These are phyloP conservation scores for Euura lappo DNA, from an alignment of 1,140 invertebrate genomes.

Conservation along the genomic window DNA sequence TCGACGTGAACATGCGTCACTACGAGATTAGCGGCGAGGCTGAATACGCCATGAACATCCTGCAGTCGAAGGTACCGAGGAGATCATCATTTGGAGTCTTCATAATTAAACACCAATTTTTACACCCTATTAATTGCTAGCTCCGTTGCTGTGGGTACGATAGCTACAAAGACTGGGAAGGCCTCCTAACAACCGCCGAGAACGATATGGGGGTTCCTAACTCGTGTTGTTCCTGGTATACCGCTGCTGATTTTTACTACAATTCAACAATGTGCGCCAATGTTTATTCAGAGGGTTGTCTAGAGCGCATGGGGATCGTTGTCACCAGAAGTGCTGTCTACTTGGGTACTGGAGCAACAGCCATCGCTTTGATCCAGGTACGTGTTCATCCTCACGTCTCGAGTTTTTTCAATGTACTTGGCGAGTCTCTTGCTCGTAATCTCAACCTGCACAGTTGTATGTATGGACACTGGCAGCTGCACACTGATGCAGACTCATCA, in stretches of 20 bases:
- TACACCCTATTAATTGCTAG: constrained; percentile 55
- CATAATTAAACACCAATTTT: neutral
- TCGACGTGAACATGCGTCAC: constrained; percentile 62
- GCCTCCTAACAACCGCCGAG: constrained; percentile 41
- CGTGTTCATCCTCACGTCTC: constrained; percentile 16
- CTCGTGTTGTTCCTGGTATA: constrained; percentile 63
- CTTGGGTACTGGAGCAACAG: constrained; percentile 79
- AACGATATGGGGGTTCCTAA: constrained; percentile 54
- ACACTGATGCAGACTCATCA: no score
- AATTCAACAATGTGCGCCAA: constrained; percentile 43
- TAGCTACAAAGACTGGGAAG: constrained; percentile 68
- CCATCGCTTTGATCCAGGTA: constrained; percentile 82
- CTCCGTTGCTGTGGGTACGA: constrained; percentile 78
- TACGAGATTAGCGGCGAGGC: constrained; percentile 63
- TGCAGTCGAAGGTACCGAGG: constrained; percentile 68
- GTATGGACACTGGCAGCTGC: no score
- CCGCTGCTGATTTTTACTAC: constrained; percentile 24
- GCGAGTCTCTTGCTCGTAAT: constrained; percentile 19
- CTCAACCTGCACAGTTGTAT: constrained; percentile 19
- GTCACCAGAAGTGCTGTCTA: constrained; percentile 77
- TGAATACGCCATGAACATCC: constrained; percentile 65
- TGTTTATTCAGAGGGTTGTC: constrained; percentile 69
- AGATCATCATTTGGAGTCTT: neutral
- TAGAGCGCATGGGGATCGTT: constrained; percentile 67
- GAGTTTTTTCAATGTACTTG: constrained; percentile 11